These are phyloP conservation scores for Rotaria macrura DNA, from an alignment of 2,888 invertebrate genomes.

Conservation along the genomic window DNA sequence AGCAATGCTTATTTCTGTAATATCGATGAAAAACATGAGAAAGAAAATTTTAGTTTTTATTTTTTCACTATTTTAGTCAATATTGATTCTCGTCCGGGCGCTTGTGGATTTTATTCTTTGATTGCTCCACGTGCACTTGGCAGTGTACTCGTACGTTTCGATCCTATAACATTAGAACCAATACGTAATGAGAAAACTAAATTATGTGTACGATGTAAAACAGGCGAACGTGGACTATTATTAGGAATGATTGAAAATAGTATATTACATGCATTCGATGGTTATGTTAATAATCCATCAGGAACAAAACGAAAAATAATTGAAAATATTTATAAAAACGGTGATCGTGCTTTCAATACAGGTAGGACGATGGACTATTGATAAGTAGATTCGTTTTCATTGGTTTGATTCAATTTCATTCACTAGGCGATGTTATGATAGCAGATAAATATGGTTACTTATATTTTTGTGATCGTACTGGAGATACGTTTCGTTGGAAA, in stretches of 20 bases:
- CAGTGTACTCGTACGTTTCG: conserved; percentile 4
- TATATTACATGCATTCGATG: conserved; percentile 79
- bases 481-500: conserved; percentile 92
- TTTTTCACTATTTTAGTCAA: conserved; percentile 34
- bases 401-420: too few species aligned
- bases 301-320: conserved; percentile 86
- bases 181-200: conserved; percentile 63
- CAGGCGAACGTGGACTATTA: conserved; percentile 87
- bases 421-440: conserved; percentile 66
- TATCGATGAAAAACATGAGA: too few species aligned
- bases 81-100: conserved; percentile 57
- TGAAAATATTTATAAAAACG: conserved; percentile 70
- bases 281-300: conserved; percentile 66
- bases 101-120: conserved; percentile 77
- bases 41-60: too few species aligned
- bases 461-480: conserved; percentile 82
- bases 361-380: background rate
- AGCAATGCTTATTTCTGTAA: conserved; percentile 70
- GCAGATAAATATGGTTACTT: conserved; percentile 81
- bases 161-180: conserved; percentile 81
- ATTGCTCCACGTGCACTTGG: conserved; percentile 71
- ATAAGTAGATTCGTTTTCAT: background rate
- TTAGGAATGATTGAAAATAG: conserved; percentile 77
- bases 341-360: conserved; percentile 56
- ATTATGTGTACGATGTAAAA: conserved; percentile 69